Evolutionary conservation across 2,113 vertebrate genomes (phyloP), one percentile per base, ranked within the genome.

Genomic region (Gasterosteus nipponicus): DNA sequence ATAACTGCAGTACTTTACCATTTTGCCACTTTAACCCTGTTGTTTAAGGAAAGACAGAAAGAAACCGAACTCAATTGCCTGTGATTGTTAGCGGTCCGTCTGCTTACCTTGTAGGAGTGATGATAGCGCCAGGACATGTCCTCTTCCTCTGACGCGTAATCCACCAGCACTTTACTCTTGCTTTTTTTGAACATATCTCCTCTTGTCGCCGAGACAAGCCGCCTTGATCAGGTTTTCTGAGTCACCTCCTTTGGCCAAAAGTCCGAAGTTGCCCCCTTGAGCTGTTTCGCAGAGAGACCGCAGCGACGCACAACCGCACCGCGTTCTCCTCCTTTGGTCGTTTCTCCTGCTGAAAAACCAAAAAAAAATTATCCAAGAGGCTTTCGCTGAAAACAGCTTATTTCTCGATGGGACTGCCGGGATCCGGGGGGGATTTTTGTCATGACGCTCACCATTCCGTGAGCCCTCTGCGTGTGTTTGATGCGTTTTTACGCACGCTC

Each of bases 81-180:
- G 7, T 49, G 33, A 22, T 6, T 58, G n/a, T 66, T 57, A 19
- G 10, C 18, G 14, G 7, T 73, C 47, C 2, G 66, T 53, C 57
- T 80, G 39, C 3, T 91, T 92, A 95, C 94, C 94, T 93, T 92
- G 11, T 93, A 92, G 75, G 90, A 91, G 91, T 92, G 93, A 75
- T 92, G 91, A 38, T 92, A 81, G 78, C 92, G 94, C 93, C 93
- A 94, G 61, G 92, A 91, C 90, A 92, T 91, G 86, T 94, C 93
- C 78, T 94, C 94, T 69, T 95, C 94, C 64, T 94, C 94, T 39
- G 94, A 94, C 78, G 92, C 89, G 54, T 92, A 92, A 74, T 95
- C 93, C 92, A 95, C 93, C 87, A 95, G 74, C 69, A 94, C 92
- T 91, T 94, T 92, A 73, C 93, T 93, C 81, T 94, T 95, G 86